A percentile compares a stretch with the other conserved stretches of the same genome.
These are phyloP conservation scores for Lasioglossum baleicum DNA, from an alignment of 1,140 invertebrate species.

Conservation along the genomic window DNA sequence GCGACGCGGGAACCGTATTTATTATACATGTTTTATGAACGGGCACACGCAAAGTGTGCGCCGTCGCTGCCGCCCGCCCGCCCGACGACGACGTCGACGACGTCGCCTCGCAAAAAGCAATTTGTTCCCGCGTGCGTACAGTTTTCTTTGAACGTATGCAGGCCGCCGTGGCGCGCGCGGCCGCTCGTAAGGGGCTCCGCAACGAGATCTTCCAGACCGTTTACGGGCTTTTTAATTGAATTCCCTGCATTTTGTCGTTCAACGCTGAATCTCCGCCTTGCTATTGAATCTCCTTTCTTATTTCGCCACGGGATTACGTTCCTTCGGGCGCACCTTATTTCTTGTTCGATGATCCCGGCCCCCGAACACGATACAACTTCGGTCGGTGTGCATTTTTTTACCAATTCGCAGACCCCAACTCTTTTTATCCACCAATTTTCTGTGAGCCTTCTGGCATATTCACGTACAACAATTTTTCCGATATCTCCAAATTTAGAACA, in stretches of 20 bases:
- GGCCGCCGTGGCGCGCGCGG: not conserved
- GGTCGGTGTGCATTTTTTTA: no score
- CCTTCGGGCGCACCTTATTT: no score
- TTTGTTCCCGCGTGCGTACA: conserved; percentile 27
- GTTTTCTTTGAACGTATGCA: conserved; percentile 5
- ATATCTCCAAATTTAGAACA: no score
- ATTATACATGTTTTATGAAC: no score
- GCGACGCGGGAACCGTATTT: no score
- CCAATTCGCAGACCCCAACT: no score
- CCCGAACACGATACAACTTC: no score
- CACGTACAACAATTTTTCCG: no score
- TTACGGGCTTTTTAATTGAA: conserved; percentile 17
- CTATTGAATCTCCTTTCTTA: not conserved
- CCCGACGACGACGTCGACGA: no score
- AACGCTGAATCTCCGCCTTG: not conserved
- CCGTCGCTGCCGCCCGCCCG: not conserved
- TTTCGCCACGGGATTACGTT: not conserved
- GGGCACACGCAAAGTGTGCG: conserved; percentile 9
- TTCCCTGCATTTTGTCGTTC: not conserved
- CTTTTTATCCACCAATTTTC: no score
- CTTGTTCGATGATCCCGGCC: no score
- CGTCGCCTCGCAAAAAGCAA: conserved; percentile 20
- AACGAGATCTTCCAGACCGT: not conserved
- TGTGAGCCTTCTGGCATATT: no score
- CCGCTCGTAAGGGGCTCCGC: not conserved